phyloP scores from a whole-genome alignment of 1,140 invertebrate species.

The Apis mellifera region DNA sequence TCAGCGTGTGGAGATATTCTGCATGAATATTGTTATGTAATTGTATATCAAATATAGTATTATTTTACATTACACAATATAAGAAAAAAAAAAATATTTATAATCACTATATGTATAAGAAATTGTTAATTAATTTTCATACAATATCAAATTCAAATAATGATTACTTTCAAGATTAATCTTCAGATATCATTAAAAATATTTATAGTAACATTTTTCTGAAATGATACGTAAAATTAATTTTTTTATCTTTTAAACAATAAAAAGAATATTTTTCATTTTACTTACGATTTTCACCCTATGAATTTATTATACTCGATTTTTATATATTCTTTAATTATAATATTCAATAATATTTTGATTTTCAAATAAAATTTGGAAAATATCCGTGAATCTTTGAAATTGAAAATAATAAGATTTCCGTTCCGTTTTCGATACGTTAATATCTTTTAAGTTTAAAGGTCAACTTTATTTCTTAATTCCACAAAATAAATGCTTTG shows the following conservation, averaged over 20 bases:
- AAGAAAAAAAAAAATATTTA: neutral
- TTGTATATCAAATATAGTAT: neutral
- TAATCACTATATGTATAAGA: neutral
- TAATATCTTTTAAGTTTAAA: neutral
- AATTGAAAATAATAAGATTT: neutral
- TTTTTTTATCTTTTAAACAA: too few relatives aligned
- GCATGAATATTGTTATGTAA: conserved; percentile 10
- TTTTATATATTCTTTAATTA: neutral
- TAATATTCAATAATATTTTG: neutral
- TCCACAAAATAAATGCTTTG: neutral
- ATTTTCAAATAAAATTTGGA: neutral
- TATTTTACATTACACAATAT: neutral
- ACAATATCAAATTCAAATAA: too few relatives aligned
- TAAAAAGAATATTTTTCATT: too few relatives aligned
- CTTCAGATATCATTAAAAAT: too few relatives aligned
- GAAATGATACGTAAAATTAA: too few relatives aligned
- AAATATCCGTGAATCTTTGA: neutral
- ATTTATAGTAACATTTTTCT: too few relatives aligned
- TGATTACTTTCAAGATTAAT: too few relatives aligned
- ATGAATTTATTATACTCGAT: neutral
- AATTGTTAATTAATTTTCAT: neutral
- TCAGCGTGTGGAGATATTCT: neutral
- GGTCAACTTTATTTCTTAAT: neutral
- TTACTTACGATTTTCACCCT: too few relatives aligned
- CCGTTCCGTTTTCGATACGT: too few relatives aligned